Percentiles rank a stretch among this genome's conserved stretches.
These are phyloP conservation scores for Furnarius figulus DNA, from an alignment of 2,113 vertebrate species.

Conservation along the genomic window DNA sequence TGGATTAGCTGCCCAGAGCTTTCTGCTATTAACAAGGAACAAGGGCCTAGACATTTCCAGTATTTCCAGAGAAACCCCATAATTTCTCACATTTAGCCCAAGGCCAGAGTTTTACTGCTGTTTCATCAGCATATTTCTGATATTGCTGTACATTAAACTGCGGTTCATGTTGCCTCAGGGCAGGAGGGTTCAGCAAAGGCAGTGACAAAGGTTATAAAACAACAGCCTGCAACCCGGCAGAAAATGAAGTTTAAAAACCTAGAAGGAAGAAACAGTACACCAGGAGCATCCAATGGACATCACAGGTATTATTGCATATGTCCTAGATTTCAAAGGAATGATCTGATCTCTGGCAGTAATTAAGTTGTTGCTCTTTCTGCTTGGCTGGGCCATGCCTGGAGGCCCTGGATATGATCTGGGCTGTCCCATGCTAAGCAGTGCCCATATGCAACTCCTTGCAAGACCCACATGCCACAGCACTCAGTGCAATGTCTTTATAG, in stretches of 20 bases:
- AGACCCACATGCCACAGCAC: neutral
- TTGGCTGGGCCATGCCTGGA: neutral
- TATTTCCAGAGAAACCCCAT: neutral
- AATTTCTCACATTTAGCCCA: neutral
- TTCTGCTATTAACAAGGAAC: neutral
- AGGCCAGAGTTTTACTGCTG: neutral
- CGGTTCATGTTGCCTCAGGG: neutral
- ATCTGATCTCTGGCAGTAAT: neutral
- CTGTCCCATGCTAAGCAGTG: neutral
- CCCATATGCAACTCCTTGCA: neutral
- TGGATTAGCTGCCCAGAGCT: neutral
- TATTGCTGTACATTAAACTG: neutral
- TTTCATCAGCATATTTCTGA: neutral
- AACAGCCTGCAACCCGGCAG: neutral
- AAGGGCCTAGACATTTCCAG: neutral
- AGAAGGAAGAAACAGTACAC: rapidly evolving
- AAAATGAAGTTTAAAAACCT: neutral
- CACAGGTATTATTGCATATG: neutral
- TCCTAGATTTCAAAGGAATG: neutral
- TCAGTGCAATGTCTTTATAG: neutral
- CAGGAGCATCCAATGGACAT: neutral
- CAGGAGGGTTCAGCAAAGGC: neutral
- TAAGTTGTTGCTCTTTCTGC: neutral
- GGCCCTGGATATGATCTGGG: neutral
- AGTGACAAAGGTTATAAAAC: neutral